Percentiles rank a stretch among this genome's conserved stretches.
Conservation (phyloP, 2,888 invertebrate species). For the Cyrtodaria siliqua region DNA sequence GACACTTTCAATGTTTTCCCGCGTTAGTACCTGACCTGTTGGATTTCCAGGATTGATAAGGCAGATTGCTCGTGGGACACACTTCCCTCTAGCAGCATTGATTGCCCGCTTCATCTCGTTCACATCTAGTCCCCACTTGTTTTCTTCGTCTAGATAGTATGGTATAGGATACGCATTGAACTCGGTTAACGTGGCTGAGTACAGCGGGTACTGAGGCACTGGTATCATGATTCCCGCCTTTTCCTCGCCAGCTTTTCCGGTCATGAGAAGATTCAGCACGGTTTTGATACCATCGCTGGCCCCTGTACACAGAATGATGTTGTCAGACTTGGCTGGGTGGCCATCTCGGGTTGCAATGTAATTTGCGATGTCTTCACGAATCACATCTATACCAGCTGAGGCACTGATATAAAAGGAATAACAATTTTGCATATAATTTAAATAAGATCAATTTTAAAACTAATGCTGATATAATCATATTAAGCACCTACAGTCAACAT, state of each 20-base stretch:
- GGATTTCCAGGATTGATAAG: slow-evolving; percentile 99
- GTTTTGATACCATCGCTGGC: slow-evolving; percentile 97
- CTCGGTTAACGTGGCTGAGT: slow-evolving; percentile 97
- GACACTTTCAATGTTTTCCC: slow-evolving; percentile 95
- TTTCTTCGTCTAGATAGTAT: slow-evolving; percentile 93
- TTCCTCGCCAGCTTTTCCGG: slow-evolving; percentile 76
- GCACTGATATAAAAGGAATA: slow-evolving; percentile 87
- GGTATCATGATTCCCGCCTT: slow-evolving; percentile 97
- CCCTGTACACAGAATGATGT: slow-evolving; percentile 94
- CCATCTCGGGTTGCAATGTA: slow-evolving; percentile 94
- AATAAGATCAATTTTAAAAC: no score
- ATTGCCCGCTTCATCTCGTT: slow-evolving; percentile 93
- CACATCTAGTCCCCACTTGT: slow-evolving; percentile 93
- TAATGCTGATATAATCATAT: no score
- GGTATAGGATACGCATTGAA: slow-evolving; percentile 90
- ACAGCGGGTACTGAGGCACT: slow-evolving; percentile 99
- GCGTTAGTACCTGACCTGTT: slow-evolving; percentile 94
- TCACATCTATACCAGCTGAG: slow-evolving; percentile 95
- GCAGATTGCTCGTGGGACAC: slow-evolving; percentile 94
- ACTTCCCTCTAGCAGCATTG: slow-evolving; percentile 88
- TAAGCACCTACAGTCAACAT: no score
- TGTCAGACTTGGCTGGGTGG: slow-evolving; percentile 90
- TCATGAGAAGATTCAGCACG: slow-evolving; percentile 89
- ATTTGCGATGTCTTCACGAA: slow-evolving; percentile 94
- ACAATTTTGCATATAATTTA: no score